Base-by-base conservation (phyloP, 2,113 vertebrate species). In the Mormyrus lacerda region DNA sequence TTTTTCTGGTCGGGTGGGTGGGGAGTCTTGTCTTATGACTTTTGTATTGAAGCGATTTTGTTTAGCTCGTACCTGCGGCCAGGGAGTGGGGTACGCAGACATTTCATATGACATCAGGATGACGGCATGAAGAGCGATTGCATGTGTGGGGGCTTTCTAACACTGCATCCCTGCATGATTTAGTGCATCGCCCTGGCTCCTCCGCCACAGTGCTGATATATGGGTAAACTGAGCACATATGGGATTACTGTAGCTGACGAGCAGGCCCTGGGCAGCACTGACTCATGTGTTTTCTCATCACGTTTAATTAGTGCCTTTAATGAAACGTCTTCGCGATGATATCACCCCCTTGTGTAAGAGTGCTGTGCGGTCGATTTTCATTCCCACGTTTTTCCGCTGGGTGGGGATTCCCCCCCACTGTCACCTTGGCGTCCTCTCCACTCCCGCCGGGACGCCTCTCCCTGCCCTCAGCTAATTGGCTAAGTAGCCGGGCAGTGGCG, bases 1-100 rank as follows among this genome's bases (percentile, higher is more conserved):
- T 89, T 50, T 83, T 61, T 91, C 19, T 90, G 58, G 58, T 39
- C 4, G 31, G 65, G 27, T 1, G 15, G 13, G 69, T 88, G 87
- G 55, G 84, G 87, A 42, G 15, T 17, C 73, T 65, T 27, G n/a
- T 13, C 8, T 31, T 65, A 65, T 27, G 2, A 27, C 61, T 88
- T 27, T 88, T 89, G 87, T 39, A 58, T 88, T 85, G 55, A 89
- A 91, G 87, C 87, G 86, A 82, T 87, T 89, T 90, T 90, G 79
- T 65, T 87, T 47, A 44, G 89, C 89, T 92, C 92, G 92, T 91
- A 94, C 91, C 90, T 95, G 91, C 6, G 15, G 35, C 15, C 31
- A 7, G 73, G 35, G 73, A 76, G 35, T 42, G 27, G 73, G 73
- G 35, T 17, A 35, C 35, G 6, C 35, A 39, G 69, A 76, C 42